phyloP scores from a whole-genome alignment of 2,888 invertebrate genomes.

The Melolontha melolontha region DNA sequence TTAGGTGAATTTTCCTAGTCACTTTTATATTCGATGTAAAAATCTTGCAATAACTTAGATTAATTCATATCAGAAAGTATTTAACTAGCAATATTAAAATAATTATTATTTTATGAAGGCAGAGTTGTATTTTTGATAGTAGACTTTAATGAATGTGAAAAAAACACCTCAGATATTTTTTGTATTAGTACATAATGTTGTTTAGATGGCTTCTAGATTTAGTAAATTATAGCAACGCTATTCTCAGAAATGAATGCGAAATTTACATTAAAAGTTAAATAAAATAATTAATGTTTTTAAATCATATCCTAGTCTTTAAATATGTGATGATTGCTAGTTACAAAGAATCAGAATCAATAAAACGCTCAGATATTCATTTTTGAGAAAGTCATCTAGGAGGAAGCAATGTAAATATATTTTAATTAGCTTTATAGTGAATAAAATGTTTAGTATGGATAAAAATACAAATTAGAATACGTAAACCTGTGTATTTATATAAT shows the following conservation, averaged over 20 bases:
- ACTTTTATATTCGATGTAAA: constrained; percentile 47
- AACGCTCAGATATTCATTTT: constrained; percentile 9
- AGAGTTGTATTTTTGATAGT: constrained; percentile 43
- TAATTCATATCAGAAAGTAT: constrained; percentile 39
- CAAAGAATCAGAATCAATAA: not conserved
- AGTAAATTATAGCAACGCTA: not conserved
- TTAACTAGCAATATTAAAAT: constrained; percentile 24
- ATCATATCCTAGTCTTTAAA: constrained; percentile 4
- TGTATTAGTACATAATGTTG: constrained; percentile 12
- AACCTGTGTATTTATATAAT: constrained; percentile 45
- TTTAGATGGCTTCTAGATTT: not conserved
- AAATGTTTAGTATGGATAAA: constrained; percentile 23
- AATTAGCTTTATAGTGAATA: constrained; percentile 40
- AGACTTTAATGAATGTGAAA: constrained; percentile 9
- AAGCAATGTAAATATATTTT: constrained; percentile 41
- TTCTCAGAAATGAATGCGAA: not conserved
- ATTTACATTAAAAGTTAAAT: not conserved
- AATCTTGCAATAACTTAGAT: constrained; percentile 42
- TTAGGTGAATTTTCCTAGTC: constrained; percentile 50
- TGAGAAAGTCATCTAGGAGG: not conserved
- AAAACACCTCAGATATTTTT: constrained; percentile 8
- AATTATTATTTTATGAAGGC: constrained; percentile 23
- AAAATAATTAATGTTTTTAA: constrained; percentile 1
- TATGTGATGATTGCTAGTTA: constrained; percentile 1
- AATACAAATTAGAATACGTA: constrained; percentile 44